Evolutionary conservation across 2,113 vertebrate genomes (phyloP), one percentile per base, ranked within the genome.

Genomic region (Eretmochelys imbricata): DNA sequence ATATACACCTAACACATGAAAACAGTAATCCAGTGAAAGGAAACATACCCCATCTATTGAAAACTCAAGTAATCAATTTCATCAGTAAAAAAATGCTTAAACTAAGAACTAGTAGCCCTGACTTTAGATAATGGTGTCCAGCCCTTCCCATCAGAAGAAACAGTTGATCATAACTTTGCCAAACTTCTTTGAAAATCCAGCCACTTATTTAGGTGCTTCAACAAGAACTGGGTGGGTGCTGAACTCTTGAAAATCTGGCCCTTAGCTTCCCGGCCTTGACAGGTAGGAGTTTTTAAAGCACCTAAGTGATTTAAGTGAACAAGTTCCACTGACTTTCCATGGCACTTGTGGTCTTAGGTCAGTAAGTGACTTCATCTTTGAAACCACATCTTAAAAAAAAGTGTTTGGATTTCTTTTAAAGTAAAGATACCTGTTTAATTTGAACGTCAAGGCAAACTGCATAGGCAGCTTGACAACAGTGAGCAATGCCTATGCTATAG

Each of bases 221-320:
- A 27, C 54, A 55, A 55, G 54, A 55, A 55, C 20, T 55, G 22
- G 22, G 51, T 53, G 51, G 51, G 51, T 19, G 51, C 51, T 53
- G 51, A 53, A 53, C 51, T 53, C 51, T 53, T 55, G 54, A 55
- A 55, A 55, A 25, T 55, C 24, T 55, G 54, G 20, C 54, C 0
- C 3, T 38, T 6, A 19, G 82, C n/a, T 0, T 85, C 38, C 50
- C 29, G 16, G 12, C 16, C 38, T 51, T 14, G 35, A 75, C 17
- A 8, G 29, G 29, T 13, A 0, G 48, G 2, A 20, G 35, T 53
- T 10, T 85, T 65, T 65, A n/a, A 29, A 31, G 2, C 54, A 55
- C 22, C 25, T 19, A 78, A 59, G 55, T 42, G 51, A 86, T 59
- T 38, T 4, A 8, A 11, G 19, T 91, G 20, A 20, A 85, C 85